Percentiles rank a stretch among this genome's conserved stretches.
phyloP scores from a whole-genome alignment of 2,113 vertebrate species.

The Choloepus hoffmanni region DNA sequence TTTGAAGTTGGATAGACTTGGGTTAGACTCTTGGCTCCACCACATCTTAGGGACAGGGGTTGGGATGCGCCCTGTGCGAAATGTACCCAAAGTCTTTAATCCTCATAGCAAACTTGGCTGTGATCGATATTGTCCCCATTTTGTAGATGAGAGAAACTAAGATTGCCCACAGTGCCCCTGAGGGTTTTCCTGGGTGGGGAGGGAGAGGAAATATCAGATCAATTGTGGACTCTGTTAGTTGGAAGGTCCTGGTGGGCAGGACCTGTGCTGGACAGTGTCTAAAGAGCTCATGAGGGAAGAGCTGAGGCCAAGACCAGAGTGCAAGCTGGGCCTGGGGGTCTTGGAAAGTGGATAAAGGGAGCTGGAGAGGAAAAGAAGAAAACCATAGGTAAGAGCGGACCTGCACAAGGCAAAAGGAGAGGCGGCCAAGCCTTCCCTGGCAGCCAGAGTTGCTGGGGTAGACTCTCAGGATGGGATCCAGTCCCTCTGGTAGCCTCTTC shows the following conservation, averaged over 20 bases:
- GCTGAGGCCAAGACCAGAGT: background rate
- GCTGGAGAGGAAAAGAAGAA: background rate
- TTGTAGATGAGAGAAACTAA: background rate
- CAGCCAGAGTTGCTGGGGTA: background rate
- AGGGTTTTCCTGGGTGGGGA: background rate
- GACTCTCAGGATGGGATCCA: too few relatives aligned
- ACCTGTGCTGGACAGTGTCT: background rate
- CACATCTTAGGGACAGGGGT: background rate
- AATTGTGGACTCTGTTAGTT: background rate
- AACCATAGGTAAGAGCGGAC: background rate
- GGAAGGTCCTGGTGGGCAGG: background rate
- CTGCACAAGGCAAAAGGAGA: background rate
- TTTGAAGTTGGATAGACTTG: background rate
- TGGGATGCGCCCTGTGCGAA: background rate
- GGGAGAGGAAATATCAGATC: background rate
- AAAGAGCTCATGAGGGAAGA: background rate
- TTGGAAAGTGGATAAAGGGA: background rate
- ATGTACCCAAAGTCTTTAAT: background rate
- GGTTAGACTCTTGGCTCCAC: background rate
- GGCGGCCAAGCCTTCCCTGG: background rate
- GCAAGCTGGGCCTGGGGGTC: background rate
- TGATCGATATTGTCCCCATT: too few relatives aligned
- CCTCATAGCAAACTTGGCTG: background rate
- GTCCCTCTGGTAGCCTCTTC: background rate
- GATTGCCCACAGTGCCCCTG: background rate